Percentiles rank a stretch among this genome's conserved stretches.
Conservation (phyloP, 2,888 invertebrate species). For the Eupithecia subfuscata region DNA sequence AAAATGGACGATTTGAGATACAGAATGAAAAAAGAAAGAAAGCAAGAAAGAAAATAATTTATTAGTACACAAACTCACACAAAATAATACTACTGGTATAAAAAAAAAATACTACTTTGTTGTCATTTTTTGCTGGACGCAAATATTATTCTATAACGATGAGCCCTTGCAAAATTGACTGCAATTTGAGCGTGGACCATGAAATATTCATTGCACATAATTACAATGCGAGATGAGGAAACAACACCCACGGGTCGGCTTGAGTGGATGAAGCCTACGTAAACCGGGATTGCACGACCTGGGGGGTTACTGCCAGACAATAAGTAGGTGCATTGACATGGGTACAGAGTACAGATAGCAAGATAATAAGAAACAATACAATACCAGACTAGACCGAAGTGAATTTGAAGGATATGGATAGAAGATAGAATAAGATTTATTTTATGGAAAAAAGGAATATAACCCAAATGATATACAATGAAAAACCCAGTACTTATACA, state of each 20-base stretch:
- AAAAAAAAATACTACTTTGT: neutral
- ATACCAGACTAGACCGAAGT: neutral
- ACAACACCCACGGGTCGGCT: constrained; percentile 51
- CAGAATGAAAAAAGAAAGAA: too few species aligned
- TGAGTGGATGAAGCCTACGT: constrained; percentile 34
- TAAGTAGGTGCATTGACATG: constrained; percentile 9
- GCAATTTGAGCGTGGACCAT: constrained; percentile 43
- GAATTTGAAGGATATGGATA: neutral
- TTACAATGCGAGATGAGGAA: constrained; percentile 53
- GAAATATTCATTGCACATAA: constrained; percentile 54
- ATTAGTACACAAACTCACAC: too few species aligned
- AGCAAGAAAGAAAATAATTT: too few species aligned
- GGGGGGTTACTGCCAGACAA: constrained; percentile 13
- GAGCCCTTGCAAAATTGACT: constrained; percentile 30
- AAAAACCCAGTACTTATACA: neutral
- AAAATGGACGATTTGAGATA: neutral
- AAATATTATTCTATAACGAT: constrained; percentile 1
- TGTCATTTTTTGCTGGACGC: neutral
- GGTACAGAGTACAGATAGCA: neutral
- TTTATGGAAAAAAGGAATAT: neutral
- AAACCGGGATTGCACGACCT: constrained; percentile 21
- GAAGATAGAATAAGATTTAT: neutral
- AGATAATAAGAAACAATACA: neutral
- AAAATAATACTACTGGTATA: too few species aligned
- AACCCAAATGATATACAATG: neutral